Base-by-base conservation (phyloP, 2,888 invertebrate species). In the Nipponacmea schrenckii region DNA sequence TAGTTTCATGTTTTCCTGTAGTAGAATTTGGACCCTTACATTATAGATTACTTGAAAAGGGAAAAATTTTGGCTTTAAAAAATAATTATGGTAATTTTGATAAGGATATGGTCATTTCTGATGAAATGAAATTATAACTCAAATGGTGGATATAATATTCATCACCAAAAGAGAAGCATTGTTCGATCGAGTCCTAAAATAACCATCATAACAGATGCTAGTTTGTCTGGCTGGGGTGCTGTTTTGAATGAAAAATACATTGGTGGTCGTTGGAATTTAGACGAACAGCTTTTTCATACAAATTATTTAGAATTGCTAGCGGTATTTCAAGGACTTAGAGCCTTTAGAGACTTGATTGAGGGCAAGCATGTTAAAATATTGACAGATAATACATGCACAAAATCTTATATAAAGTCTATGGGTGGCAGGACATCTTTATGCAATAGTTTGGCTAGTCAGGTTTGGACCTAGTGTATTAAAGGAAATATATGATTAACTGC, bases 381-480 rank as follows among this genome's bases (percentile, higher is more conserved):
- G 45, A 56, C 70, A 26, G 70, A 73, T 27, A 73, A 70, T 27
- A 73, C 66, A 10, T 56, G 48, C 31, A 62, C 69, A 17, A 27
- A 66, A 15, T 8, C 56, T 5, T 70, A 70, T 31, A n/a, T n/a
- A n/a, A n/a, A n/a, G n/a, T n/a, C n/a, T n/a, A 70, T 70, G 73
- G 73, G 70, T 39, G 65, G 67, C 4, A 31, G 31, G 2, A 10
- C 20, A 10, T 70, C 70, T 12, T n/a, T n/a, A 14, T 65, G 65
- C 45, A 69, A 69, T 24, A 45, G 62, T 8, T 17, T 65, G 62
- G 65, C 65, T n/a, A 44, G 63, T 17, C 4, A 27, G 15, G 68
- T 71, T 26, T 68, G 64, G 65, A 24, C 4, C 15, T 74, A 68
- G 68, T 45, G 62, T 46, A 50, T 31, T 12, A 24, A 20, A 64